phyloP scores from a whole-genome alignment of 1,140 invertebrate genomes.

The Heliconius himera region DNA sequence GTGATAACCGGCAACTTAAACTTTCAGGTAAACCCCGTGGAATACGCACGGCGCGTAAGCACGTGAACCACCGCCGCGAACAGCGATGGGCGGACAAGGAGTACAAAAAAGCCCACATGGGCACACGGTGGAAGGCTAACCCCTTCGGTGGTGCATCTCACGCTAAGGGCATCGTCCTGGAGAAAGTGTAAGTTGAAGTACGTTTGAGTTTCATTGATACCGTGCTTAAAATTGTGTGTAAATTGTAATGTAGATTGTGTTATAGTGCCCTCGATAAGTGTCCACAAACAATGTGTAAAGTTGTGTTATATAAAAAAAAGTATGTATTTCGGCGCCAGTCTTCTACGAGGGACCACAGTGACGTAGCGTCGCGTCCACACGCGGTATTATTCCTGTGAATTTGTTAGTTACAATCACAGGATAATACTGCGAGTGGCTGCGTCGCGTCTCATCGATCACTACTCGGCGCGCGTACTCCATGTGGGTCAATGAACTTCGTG shows the following conservation, averaged over 20 bases:
- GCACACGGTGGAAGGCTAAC: slow-evolving; percentile 99
- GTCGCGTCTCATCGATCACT: slow-evolving; percentile 43
- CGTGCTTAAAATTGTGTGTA: slow-evolving; percentile 27
- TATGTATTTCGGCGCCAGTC: slow-evolving; percentile 28
- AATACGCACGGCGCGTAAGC: slow-evolving; percentile 98
- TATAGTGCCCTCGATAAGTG: slow-evolving; percentile 47
- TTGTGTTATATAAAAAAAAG: slow-evolving; percentile 40
- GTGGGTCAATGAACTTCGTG: slow-evolving; percentile 63
- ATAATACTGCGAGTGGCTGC: slow-evolving; percentile 87
- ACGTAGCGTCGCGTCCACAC: slow-evolving; percentile 59
- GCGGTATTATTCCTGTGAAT: slow-evolving; percentile 87
- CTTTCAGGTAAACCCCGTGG: slow-evolving; percentile 98
- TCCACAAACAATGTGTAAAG: slow-evolving; percentile 43
- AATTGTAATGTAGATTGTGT: slow-evolving; percentile 19
- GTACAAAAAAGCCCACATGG: slow-evolving; percentile 99
- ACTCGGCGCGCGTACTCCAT: slow-evolving; percentile 30
- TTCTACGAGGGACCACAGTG: slow-evolving; percentile 3
- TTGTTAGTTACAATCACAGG: slow-evolving; percentile 87
- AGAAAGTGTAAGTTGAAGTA: slow-evolving; percentile 96
- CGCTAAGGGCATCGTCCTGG: slow-evolving; percentile 99
- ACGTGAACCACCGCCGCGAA: slow-evolving; percentile 97
- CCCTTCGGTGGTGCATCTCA: slow-evolving; percentile 99
- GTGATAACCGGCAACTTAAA: slow-evolving; percentile 70
- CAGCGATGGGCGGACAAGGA: slow-evolving; percentile 99
- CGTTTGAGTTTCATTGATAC: slow-evolving; percentile 32